These are phyloP conservation scores for Protodeltote pygarga DNA, from an alignment of 2,888 invertebrate species.

Conservation along the genomic window DNA sequence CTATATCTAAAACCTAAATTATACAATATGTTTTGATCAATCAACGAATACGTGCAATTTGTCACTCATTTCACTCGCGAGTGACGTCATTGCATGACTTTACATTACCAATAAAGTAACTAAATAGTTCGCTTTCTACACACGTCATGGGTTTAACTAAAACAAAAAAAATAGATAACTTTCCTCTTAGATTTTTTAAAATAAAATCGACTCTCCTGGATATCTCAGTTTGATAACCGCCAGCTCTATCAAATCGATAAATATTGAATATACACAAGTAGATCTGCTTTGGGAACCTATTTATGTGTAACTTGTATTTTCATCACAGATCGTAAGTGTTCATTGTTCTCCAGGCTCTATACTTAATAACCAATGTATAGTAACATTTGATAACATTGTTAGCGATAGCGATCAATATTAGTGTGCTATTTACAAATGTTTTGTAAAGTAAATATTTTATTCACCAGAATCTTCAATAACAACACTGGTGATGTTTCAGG, in stretches of 20 bases:
- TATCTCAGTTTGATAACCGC: conserved; percentile 39
- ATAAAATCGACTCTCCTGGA: conserved; percentile 18
- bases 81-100: no score
- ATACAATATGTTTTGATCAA: no score
- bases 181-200: conserved; percentile 19
- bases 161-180: conserved; percentile 7
- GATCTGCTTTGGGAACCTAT: conserved; percentile 23
- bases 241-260: conserved; percentile 24
- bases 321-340: conserved; percentile 22
- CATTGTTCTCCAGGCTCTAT: conserved; percentile 41
- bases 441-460: conserved; percentile 24
- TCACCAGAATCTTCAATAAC: conserved; percentile 16
- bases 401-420: conserved; percentile 36
- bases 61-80: no score
- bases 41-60: no score
- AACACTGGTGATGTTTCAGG: conserved; percentile 17
- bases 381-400: conserved; percentile 27
- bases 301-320: conserved; percentile 30
- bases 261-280: conserved; percentile 11
- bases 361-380: conserved; percentile 19
- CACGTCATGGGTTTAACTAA: background rate
- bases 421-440: conserved; percentile 33
- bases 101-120: no score
- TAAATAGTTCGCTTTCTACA: no score
- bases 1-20: no score